phyloP scores from a whole-genome alignment of 2,888 invertebrate genomes.

The Tenthredo scrophulariae region DNA sequence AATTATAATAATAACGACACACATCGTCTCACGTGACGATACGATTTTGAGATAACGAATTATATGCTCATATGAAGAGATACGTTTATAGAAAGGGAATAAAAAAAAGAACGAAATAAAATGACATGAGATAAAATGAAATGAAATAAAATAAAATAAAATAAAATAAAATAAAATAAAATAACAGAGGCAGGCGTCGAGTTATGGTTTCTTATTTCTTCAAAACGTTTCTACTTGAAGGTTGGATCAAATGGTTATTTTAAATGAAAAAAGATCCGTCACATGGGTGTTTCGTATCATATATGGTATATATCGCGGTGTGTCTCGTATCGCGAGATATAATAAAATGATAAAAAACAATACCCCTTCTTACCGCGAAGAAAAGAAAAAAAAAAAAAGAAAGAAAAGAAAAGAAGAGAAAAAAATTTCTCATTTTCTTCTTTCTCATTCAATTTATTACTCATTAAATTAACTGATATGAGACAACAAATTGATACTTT shows the following conservation, averaged over 20 bases:
- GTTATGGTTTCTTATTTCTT: slow-evolving; percentile 40
- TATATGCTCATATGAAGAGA: not conserved
- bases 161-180: not conserved
- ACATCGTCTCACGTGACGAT: not conserved
- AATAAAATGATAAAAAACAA: not conserved
- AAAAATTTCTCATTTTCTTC: not conserved
- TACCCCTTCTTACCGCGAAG: not conserved
- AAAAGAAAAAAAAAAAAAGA: no score
- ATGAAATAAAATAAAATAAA: not conserved
- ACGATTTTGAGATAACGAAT: not conserved
- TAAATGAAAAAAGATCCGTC: slow-evolving; percentile 21
- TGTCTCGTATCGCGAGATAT: not conserved
- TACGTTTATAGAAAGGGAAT: not conserved
- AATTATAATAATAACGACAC: not conserved
- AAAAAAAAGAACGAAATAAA: not conserved
- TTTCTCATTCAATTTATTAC: not conserved
- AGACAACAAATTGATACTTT: no score
- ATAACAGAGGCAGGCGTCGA: not conserved
- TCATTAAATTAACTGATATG: no score
- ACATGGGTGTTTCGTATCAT: slow-evolving; percentile 55
- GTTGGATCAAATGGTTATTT: not conserved
- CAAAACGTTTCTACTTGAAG: not conserved
- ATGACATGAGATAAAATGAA: not conserved
- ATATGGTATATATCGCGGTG: not conserved
- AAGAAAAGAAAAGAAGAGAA: no score